phyloP scores from a whole-genome alignment of 2,113 vertebrate genomes.

The mouse (Mus musculus) region DNA sequence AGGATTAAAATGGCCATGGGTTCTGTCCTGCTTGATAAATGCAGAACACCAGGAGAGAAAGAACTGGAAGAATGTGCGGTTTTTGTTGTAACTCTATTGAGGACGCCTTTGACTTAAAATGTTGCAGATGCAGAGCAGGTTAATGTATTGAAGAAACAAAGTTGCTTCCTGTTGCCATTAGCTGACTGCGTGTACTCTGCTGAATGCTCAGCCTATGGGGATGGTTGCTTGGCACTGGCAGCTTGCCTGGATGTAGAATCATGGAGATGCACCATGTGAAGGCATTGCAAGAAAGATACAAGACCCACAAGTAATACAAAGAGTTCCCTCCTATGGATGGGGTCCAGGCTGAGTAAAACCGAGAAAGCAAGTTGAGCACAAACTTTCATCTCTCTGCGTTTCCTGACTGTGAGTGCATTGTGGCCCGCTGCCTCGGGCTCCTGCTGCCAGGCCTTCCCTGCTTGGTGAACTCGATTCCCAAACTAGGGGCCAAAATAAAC shows the following conservation, averaged over 20 bases:
- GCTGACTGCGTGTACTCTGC: background rate
- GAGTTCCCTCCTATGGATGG: background rate
- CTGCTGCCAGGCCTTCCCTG: background rate
- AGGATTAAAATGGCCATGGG: background rate
- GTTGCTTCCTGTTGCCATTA: background rate
- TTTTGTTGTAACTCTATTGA: background rate
- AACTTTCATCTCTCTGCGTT: background rate
- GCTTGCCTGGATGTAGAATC: background rate
- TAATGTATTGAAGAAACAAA: background rate
- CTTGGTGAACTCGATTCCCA: background rate
- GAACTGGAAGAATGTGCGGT: background rate
- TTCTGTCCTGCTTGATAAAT: background rate
- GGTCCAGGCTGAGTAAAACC: background rate
- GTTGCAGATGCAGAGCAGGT: background rate
- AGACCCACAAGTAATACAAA: background rate
- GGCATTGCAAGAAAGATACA: background rate
- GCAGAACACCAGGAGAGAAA: background rate
- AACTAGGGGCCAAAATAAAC: background rate
- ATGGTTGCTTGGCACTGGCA: background rate
- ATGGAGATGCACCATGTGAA: background rate
- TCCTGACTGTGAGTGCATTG: background rate
- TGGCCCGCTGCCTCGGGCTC: background rate
- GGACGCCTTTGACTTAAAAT: background rate
- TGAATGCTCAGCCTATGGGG: background rate
- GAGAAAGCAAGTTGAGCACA: background rate